phyloP scores from a whole-genome alignment of 2,113 vertebrate species.

The Dicentrarchus labrax region DNA sequence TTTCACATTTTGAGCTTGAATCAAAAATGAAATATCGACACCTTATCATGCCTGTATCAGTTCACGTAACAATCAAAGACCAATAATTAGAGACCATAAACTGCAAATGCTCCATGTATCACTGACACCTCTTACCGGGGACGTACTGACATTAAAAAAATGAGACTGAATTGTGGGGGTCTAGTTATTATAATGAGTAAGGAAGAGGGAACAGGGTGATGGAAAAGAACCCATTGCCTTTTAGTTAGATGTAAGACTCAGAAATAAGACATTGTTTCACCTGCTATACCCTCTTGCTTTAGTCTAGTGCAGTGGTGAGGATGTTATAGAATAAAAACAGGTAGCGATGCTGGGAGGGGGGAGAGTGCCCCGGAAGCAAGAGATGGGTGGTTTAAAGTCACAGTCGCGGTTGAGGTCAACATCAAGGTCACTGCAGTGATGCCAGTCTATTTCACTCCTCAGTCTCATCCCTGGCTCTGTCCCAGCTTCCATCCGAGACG shows the following conservation, averaged over 20 bases:
- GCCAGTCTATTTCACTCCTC: constrained; percentile 76
- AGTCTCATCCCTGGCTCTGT: constrained; percentile 71
- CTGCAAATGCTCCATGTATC: constrained; percentile 30
- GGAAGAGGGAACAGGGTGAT: constrained; percentile 3
- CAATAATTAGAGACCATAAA: constrained; percentile 38
- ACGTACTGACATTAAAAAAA: constrained; percentile 23
- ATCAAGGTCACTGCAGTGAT: constrained; percentile 80
- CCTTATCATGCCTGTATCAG: constrained; percentile 37
- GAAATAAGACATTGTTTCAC: constrained; percentile 36
- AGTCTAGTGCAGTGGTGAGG: constrained; percentile 40
- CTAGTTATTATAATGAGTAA: constrained; percentile 22
- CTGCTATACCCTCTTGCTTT: constrained; percentile 33
- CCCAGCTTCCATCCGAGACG: constrained; percentile 75
- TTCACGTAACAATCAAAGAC: constrained; percentile 38
- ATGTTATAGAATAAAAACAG: constrained; percentile 42
- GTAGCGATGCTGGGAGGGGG: constrained; percentile 12
- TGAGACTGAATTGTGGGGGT: constrained; percentile 1
- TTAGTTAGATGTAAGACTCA: constrained; percentile 45
- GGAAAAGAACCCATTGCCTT: constrained; percentile 10
- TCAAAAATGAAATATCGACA: constrained; percentile 30
- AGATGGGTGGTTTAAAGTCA: constrained; percentile 72
- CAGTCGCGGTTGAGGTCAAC: constrained; percentile 75
- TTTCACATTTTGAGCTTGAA: constrained; percentile 55
- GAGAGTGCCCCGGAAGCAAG: constrained; percentile 57
- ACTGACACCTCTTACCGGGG: constrained; percentile 10